Base-by-base conservation (phyloP, 2,888 invertebrate genomes). In the Drosophila lutescens region DNA sequence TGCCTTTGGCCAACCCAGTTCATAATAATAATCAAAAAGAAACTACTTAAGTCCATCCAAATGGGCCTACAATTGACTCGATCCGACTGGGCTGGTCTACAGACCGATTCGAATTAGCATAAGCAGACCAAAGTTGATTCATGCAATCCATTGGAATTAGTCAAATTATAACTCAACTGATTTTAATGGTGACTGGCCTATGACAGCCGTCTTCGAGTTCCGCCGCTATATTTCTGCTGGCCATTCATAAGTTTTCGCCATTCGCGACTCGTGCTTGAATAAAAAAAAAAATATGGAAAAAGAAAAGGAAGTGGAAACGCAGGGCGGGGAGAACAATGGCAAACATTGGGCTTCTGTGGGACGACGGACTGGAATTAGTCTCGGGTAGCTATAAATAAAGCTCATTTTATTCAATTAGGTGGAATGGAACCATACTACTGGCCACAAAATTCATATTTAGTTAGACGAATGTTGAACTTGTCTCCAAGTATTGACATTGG, bases 131-230 rank as follows among this genome's bases (percentile, higher is more conserved):
- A 74, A 74, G 65, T 71, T 88, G 76, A 89, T 74, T 84, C 85
- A 86, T 75, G 79, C 68, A 70, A 79, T 68, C 65, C 68, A 79
- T 83, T 84, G 79, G 89, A 89, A 87, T 82, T 89, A 89, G 82
- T 87, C 89, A 82, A 81, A 88, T 81, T 88, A 88, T 76, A 79
- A 66, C 71, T 54, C 71, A 71, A 84, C 76, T 75, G 81, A 88
- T 81, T 81, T 88, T 86, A 77, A 68, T 79, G 63, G 76, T 73
- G 58, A 73, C 76, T 68, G 58, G 56, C 51, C 43, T 38, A 74
- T 41, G 43, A 50, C 66, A 69, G 62, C 56, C 44, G 23, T 26
- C 65, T 65, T 44, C 6, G 43, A 44, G 55, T 68, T 40, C 46
- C 57, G 38, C 32, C n/a, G 58, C 63, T 10, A 50, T 54, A 69